These are phyloP conservation scores for Polydrusus cervinus DNA, from an alignment of 2,888 invertebrate species.

Conservation along the genomic window DNA sequence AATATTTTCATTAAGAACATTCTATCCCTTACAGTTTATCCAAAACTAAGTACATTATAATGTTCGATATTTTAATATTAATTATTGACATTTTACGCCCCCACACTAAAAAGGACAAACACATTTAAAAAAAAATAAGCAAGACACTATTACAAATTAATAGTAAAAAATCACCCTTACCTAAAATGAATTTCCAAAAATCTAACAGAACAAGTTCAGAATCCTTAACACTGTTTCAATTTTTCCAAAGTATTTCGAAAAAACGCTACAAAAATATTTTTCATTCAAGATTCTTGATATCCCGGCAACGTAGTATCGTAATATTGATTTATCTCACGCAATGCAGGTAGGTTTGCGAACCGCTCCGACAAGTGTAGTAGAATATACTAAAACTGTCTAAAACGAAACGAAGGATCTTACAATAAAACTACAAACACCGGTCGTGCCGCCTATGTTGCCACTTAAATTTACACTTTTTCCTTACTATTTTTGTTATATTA, in stretches of 20 bases:
- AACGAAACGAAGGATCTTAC: background rate
- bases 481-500: background rate
- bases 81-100: background rate
- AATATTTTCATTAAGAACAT: too few relatives aligned
- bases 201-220: background rate
- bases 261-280: background rate
- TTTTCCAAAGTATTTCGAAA: background rate
- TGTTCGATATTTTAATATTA: too few relatives aligned
- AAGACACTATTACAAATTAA: background rate
- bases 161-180: slow-evolving; percentile 2
- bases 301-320: slow-evolving; percentile 26
- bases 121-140: background rate
- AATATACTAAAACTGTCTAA: slow-evolving; percentile 13
- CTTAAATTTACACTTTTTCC: background rate
- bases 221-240: background rate
- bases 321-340: slow-evolving; percentile 32
- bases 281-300: slow-evolving; percentile 14
- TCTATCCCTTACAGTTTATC: too few relatives aligned
- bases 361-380: slow-evolving; percentile 5
- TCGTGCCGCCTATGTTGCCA: slow-evolving; percentile 33
- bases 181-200: background rate
- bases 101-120: background rate
- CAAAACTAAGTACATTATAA: too few relatives aligned
- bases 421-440: slow-evolving; percentile 34
- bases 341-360: slow-evolving; percentile 20